Evolutionary conservation across 2,797 vertebrate species (phyloP), one percentile per base, ranked within the genome.

Genomic region (Chlorospingus semifuscus): DNA sequence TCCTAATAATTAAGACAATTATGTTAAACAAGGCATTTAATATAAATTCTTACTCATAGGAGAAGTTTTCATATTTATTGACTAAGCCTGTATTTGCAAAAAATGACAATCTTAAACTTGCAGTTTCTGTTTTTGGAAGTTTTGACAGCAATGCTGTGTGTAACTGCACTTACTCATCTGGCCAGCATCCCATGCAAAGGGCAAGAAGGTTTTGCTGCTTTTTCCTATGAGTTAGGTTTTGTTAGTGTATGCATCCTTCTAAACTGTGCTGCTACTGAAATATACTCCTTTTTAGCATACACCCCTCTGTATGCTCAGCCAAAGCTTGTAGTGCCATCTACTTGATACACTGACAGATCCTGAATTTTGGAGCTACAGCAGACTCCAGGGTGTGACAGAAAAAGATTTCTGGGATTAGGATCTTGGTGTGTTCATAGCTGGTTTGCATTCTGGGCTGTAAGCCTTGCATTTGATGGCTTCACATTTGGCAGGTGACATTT

Each of bases 261-360:
- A 23, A 75, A 29, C 18, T 47, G 39, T 61, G 41, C 56, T 87
- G n/a, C 24, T 82, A 1, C 37, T 75, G 47, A 55, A 30, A 27
- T 39, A 22, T 1, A 3, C 15, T 77, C 21, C 13, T 37, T 3
- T 0, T 8, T 8, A 63, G 34, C 0, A 0, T 32, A 22, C 1
- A 1, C 26, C 50, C 42, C 37, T 2, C 36, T 66, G 24, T 41
- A 42, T 92, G 26, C 37, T 84, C 24, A 94, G 55, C 55, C 52
- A 94, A 71, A 90, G 81, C 87, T 71, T 81, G 65, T 78, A 89
- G 74, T 92, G 95, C 87, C 70, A 91, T 84, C 87, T 92, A 84
- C 78, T 87, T 82, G 84, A 84, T 87, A 36, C 15, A 36, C 13
- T 78, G 46, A 65, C 50, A 75, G 74, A 70, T 68, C 78, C 50